Evolutionary conservation across 2,888 invertebrate genomes (phyloP).

Genomic region (Acrobeloides nanus): DNA sequence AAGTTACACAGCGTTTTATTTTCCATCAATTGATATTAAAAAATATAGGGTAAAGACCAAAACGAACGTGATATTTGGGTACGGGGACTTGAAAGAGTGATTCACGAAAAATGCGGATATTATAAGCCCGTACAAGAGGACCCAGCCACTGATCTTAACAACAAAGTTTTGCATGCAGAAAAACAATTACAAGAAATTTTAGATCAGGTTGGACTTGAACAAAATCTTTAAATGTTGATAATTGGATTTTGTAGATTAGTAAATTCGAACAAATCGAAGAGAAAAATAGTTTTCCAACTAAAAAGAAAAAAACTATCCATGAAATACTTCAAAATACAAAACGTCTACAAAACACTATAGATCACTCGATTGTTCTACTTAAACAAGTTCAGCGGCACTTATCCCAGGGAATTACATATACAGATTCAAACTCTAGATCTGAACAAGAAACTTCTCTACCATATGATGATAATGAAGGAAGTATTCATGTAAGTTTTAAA

Average conservation of each 20-base stretch:
- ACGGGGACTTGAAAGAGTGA: conserved; percentile 84
- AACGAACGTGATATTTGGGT: conserved; percentile 95
- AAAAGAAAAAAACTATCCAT: conserved; percentile 16
- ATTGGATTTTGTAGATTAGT: background rate
- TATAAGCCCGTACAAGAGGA: conserved; percentile 35
- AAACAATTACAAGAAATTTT: conserved; percentile 26
- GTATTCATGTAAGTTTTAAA: no score
- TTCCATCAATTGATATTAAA: background rate
- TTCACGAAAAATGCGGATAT: conserved; percentile 56
- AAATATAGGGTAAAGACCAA: conserved; percentile 70
- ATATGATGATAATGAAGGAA: no score
- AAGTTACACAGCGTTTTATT: conserved; percentile 57
- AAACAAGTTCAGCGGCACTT: conserved; percentile 26
- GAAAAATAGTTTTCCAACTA: conserved; percentile 1
- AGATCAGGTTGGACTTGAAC: conserved; percentile 23
- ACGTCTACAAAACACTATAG: conserved; percentile 26
- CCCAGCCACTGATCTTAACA: conserved; percentile 22
- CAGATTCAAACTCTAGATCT: no score
- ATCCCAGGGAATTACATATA: no score
- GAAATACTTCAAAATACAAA: conserved; percentile 22
- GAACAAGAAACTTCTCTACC: no score
- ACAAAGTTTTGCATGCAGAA: conserved; percentile 25
- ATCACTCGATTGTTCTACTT: conserved; percentile 23
- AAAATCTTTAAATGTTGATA: background rate
- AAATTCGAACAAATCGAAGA: conserved; percentile 11